phyloP scores from a whole-genome alignment of 2,888 invertebrate species.

The Philereme transversata region DNA sequence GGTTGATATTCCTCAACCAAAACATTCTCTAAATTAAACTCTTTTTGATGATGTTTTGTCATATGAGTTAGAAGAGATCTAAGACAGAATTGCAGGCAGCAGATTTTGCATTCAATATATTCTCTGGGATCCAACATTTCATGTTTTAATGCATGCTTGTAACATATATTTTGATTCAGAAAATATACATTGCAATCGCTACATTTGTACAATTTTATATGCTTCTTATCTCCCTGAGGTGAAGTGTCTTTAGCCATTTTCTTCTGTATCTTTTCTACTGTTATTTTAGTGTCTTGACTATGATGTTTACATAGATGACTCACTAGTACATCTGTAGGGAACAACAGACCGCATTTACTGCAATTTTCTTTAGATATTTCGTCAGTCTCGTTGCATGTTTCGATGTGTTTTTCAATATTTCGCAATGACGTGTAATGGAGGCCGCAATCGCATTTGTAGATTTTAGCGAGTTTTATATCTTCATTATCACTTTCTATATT shows the following conservation, averaged over 20 bases:
- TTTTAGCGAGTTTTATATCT: slow-evolving; percentile 17
- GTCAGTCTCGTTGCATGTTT: slow-evolving; percentile 27
- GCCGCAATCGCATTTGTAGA: slow-evolving; percentile 51
- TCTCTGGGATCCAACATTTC: slow-evolving; percentile 47
- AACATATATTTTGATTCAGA: slow-evolving; percentile 46
- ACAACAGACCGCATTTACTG: slow-evolving; percentile 50
- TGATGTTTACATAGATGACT: slow-evolving; percentile 54
- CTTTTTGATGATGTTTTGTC: slow-evolving; percentile 46
- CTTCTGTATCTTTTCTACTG: slow-evolving; percentile 25
- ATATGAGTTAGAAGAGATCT: slow-evolving; percentile 52
- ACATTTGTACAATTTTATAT: slow-evolving; percentile 43
- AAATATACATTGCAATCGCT: slow-evolving; percentile 58
- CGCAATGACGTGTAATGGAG: slow-evolving; percentile 48
- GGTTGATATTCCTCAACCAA: slow-evolving; percentile 52
- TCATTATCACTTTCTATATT: slow-evolving; percentile 3
- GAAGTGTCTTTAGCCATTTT: background rate
- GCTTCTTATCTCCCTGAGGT: background rate
- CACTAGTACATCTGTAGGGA: slow-evolving; percentile 49
- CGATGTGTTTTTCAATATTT: slow-evolving; percentile 44
- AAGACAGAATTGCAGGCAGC: slow-evolving; percentile 57
- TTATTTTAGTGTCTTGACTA: slow-evolving; percentile 33
- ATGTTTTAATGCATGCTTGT: slow-evolving; percentile 50
- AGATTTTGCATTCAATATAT: slow-evolving; percentile 63
- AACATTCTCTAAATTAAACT: slow-evolving; percentile 52
- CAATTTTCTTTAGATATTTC: slow-evolving; percentile 46